Evolutionary conservation across 2,797 vertebrate species (phyloP).

Genomic region (Australoheros facetus): DNA sequence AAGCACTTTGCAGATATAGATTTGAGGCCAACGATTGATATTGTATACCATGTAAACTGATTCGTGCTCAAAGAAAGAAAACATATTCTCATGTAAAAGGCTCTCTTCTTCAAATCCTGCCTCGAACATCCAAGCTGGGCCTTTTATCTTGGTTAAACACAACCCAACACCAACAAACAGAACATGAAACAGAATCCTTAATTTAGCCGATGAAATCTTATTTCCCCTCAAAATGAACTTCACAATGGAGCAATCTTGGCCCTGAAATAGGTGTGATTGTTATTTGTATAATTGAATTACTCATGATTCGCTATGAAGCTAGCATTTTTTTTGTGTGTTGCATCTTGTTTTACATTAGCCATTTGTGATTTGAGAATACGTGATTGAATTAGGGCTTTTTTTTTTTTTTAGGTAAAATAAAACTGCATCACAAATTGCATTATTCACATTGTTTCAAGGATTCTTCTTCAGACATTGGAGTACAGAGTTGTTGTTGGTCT

Average conservation of each 20-base stretch:
- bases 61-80: slow-evolving; percentile 76
- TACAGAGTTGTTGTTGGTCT: neutral
- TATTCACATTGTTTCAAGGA: neutral
- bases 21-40: slow-evolving; percentile 80
- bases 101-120: slow-evolving; percentile 35
- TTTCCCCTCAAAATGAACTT: slow-evolving; percentile 63
- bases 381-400: slow-evolving; percentile 45
- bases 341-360: slow-evolving; percentile 56
- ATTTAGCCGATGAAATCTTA: slow-evolving; percentile 62
- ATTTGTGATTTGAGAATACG: slow-evolving; percentile 50
- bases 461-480: neutral
- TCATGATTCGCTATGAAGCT: slow-evolving; percentile 25
- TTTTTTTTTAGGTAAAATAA: slow-evolving; percentile 23
- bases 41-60: slow-evolving; percentile 75
- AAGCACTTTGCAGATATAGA: slow-evolving; percentile 82
- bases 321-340: slow-evolving; percentile 38
- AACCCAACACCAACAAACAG: slow-evolving; percentile 71
- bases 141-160: slow-evolving; percentile 71
- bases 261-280: slow-evolving; percentile 45
- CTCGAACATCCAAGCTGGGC: slow-evolving; percentile 38
- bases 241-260: slow-evolving; percentile 35
- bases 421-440: slow-evolving; percentile 36
- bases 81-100: slow-evolving; percentile 62
- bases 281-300: slow-evolving; percentile 60
- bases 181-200: slow-evolving; percentile 76